Percentiles rank a stretch among this genome's conserved stretches.
Conservation (phyloP, 2,888 invertebrate genomes). For the Trachelus stipa region DNA sequence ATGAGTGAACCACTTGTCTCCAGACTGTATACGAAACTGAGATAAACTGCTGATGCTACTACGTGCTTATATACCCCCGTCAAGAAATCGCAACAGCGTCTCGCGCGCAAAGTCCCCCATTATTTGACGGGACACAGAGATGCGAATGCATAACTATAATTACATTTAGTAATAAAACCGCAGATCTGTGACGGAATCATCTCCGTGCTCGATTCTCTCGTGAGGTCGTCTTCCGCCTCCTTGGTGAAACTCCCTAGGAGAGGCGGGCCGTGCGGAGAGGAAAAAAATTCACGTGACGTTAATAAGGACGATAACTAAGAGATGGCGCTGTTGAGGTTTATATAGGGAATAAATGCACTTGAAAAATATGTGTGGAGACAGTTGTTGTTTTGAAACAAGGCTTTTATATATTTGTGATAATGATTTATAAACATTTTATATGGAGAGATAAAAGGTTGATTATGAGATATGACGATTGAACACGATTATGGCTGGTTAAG, state of each 20-base stretch:
- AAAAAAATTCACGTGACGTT: not conserved
- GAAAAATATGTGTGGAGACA: not conserved
- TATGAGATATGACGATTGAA: not conserved
- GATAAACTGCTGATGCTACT: constrained; percentile 40
- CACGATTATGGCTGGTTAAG: not conserved
- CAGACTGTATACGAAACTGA: constrained; percentile 41
- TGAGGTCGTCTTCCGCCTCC: not conserved
- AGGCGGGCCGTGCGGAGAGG: not conserved
- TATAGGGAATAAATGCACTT: not conserved
- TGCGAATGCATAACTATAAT: constrained; percentile 57
- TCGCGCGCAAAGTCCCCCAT: constrained; percentile 53
- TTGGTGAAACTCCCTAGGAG: not conserved
- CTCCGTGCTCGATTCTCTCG: not conserved
- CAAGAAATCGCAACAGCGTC: constrained; percentile 2
- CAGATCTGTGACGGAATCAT: constrained; percentile 45
- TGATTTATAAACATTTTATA: not conserved
- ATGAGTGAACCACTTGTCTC: constrained; percentile 30
- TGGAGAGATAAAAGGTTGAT: not conserved
- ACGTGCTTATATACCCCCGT: constrained; percentile 34
- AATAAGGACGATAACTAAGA: too few species aligned
- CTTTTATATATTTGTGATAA: not conserved
- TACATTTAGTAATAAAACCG: constrained; percentile 64
- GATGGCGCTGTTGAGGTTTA: too few species aligned
- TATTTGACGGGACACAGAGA: constrained; percentile 51
- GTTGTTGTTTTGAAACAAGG: not conserved